Conservation (phyloP, 1,140 invertebrate genomes). For the Papilio aristodemus region DNA sequence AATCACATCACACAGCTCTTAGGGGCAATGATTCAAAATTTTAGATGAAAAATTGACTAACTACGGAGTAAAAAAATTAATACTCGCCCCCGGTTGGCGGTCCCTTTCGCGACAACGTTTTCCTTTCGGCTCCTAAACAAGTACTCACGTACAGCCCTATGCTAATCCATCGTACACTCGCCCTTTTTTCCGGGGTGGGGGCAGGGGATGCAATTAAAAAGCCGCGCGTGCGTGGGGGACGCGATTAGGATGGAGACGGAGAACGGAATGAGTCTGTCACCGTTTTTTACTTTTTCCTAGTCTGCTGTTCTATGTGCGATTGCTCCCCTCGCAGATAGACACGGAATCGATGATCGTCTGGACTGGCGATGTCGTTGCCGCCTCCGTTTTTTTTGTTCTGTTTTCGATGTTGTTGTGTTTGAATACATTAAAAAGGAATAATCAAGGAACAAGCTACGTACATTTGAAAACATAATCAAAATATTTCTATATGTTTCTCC, state of each 20-base stretch:
- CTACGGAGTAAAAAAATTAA: not conserved
- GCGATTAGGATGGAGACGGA: constrained; percentile 76
- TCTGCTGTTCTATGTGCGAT: constrained; percentile 54
- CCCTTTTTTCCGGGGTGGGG: constrained; percentile 74
- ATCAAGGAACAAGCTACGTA: constrained; percentile 1
- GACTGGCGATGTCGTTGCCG: constrained; percentile 31
- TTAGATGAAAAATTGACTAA: not conserved
- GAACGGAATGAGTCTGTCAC: constrained; percentile 71
- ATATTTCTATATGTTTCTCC: not conserved
- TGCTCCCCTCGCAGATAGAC: constrained; percentile 48
- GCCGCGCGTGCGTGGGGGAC: constrained; percentile 75
- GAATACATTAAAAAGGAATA: constrained; percentile 19
- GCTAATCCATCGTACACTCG: constrained; percentile 74
- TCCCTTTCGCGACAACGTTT: constrained; percentile 10
- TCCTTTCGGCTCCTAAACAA: constrained; percentile 34
- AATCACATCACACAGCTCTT: not conserved
- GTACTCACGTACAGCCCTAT: constrained; percentile 54
- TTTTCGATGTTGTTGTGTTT: constrained; percentile 16
- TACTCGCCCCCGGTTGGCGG: not conserved
- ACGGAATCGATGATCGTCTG: constrained; percentile 61
- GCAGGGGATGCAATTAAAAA: constrained; percentile 76
- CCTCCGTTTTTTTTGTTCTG: constrained; percentile 13
- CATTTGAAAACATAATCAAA: not conserved
- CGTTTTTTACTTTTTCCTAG: constrained; percentile 77
- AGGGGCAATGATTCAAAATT: not conserved